Base-by-base conservation (phyloP, 2,113 vertebrate species). In the Mustela lutreola region DNA sequence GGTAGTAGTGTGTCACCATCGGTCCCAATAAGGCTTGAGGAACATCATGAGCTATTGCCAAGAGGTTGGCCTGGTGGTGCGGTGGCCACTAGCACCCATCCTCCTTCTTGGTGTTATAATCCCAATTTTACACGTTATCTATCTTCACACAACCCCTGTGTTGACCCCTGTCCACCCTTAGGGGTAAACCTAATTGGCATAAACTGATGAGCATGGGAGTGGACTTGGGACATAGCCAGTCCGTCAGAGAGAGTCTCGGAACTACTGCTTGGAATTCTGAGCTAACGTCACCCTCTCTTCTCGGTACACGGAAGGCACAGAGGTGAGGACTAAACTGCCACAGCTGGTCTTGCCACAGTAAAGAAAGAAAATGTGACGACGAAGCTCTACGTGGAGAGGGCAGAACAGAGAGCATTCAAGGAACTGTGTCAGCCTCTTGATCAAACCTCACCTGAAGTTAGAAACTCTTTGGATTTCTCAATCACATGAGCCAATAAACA, bases 391-490 rank as follows among this genome's bases (percentile, higher is more conserved):
- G 11, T 24, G 26, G 58, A 8, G 22, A 82, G 36, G 16, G 63
- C 1, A 26, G 60, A 76, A 15, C 18, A 28, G 22, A 84, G 2
- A 83, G 8, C 62, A 45, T 70, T 36, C 11, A 73, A 84, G 60
- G 33, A 80, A 36, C 22, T 39, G 22, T 24, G 12, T 65, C 11
- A 45, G 60, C 48, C n/a, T 76, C 79, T 94, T 80, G 79, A 89
- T 33, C 60, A 60, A 86, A 84, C 42, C 73, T 70, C 63, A 42
- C 48, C 56, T 96, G 91, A 90, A 84, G 56, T 63, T 31, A 84
- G 81, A 60, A 50, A 53, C 14, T 26, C 28, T 53, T 45, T 60
- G 33, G 36, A 58, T 53, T 71, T 90, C 90, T 92, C 42, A 18
- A n/a, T 75, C 50, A 26, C n/a, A 22, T 1, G 11, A 89, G 65